Conservation (phyloP, 2,797 vertebrate species). For the Crenuchus spilurus region DNA sequence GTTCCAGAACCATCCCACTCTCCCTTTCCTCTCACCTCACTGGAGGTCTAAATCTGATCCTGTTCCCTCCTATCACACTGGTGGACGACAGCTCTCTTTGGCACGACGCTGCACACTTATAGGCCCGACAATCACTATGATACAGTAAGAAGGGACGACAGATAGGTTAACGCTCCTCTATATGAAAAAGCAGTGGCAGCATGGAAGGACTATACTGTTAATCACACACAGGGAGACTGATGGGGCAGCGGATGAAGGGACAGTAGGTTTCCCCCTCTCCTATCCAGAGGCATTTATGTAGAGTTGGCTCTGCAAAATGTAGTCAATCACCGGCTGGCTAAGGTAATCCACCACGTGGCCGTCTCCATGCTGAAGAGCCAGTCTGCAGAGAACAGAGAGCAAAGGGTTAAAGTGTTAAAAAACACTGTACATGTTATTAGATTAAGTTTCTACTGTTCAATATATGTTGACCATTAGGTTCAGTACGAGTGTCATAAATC, state of each 20-base stretch:
- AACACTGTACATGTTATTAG: too few species aligned
- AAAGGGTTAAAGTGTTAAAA: too few species aligned
- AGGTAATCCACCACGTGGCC: conserved; percentile 97
- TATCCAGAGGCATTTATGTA: conserved; percentile 97
- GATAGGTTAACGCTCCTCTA: conserved; percentile 63
- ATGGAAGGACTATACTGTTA: conserved; percentile 63
- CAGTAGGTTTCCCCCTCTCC: conserved; percentile 28
- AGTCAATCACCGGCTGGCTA: conserved; percentile 95
- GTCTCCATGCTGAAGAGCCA: conserved; percentile 97
- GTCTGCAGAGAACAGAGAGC: conserved; percentile 69
- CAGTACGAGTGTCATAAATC: too few species aligned
- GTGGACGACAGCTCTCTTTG: conserved; percentile 44
- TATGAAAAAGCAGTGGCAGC: conserved; percentile 64
- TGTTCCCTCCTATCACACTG: conserved; percentile 25
- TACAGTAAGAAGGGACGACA: conserved; percentile 70
- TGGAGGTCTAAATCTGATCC: conserved; percentile 23
- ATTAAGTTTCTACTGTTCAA: too few species aligned
- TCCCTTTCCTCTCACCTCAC: conserved; percentile 11
- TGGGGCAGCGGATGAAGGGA: conserved; percentile 50
- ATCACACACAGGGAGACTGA: conserved; percentile 73
- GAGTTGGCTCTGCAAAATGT: conserved; percentile 97
- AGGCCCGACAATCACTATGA: conserved; percentile 66
- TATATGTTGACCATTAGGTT: too few species aligned
- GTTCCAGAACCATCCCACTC: conserved; percentile 5
- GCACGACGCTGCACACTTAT: conserved; percentile 51